phyloP scores from a whole-genome alignment of 2,797 vertebrate species.

The Clamator glandarius region DNA sequence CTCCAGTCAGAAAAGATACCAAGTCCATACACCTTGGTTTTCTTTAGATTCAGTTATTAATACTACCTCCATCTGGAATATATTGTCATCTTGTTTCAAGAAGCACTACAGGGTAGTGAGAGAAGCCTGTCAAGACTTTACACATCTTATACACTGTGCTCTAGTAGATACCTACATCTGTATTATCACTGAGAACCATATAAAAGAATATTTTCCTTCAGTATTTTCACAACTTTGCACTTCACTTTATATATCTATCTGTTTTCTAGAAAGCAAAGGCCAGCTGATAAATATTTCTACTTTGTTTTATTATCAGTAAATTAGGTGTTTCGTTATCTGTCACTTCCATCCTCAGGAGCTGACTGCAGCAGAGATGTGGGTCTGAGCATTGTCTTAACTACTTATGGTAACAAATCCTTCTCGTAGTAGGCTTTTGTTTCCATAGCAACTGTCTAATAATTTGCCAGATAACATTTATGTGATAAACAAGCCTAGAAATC shows the following conservation, averaged over 20 bases:
- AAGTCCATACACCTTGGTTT: not conserved
- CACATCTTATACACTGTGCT: not conserved
- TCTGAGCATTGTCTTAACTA: conserved; percentile 64
- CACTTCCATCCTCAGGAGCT: conserved; percentile 23
- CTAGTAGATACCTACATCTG: not conserved
- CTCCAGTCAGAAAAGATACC: not conserved
- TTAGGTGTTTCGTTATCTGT: conserved; percentile 63
- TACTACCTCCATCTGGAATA: not conserved
- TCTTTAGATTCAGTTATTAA: conserved; percentile 3
- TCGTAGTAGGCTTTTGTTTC: conserved; percentile 43
- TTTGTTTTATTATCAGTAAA: conserved; percentile 66
- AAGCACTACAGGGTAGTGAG: not conserved
- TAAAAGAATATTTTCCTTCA: conserved; percentile 52
- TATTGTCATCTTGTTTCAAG: not conserved
- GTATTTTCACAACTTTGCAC: conserved; percentile 32
- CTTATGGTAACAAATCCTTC: conserved; percentile 57
- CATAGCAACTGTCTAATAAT: conserved; percentile 69
- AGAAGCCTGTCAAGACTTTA: conserved; percentile 4
- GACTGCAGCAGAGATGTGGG: conserved; percentile 28
- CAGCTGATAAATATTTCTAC: conserved; percentile 60
- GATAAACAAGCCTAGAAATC: conserved; percentile 72
- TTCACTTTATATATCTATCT: conserved; percentile 20
- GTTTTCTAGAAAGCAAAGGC: conserved; percentile 16
- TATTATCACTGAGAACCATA: conserved; percentile 32
- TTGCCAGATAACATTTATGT: conserved; percentile 68